phyloP scores from a whole-genome alignment of 1,140 invertebrate species.

The Aethina tumida region DNA sequence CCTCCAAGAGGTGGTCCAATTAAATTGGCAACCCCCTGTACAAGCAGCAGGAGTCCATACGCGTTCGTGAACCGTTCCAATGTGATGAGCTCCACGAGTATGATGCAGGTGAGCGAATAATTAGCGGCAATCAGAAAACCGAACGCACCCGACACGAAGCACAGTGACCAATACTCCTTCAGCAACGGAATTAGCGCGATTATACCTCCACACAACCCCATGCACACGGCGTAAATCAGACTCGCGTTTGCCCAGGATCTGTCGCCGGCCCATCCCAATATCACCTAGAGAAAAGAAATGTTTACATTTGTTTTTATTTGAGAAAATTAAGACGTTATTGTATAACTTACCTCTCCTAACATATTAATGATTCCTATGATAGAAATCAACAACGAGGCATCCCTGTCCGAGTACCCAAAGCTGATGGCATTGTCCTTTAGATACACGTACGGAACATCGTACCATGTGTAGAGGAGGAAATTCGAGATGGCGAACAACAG shows the following conservation, averaged over 20 bases:
- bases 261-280: slow-evolving; percentile 82
- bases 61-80: slow-evolving; percentile 83
- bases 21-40: slow-evolving; percentile 81
- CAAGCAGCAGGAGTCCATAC: slow-evolving; percentile 75
- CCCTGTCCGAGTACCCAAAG: slow-evolving; percentile 59
- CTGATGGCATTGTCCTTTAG: slow-evolving; percentile 64
- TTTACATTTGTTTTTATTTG: background rate
- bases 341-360: slow-evolving; percentile 62
- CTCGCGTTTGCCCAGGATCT: slow-evolving; percentile 61
- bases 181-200: slow-evolving; percentile 60
- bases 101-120: slow-evolving; percentile 77
- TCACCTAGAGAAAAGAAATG: slow-evolving; percentile 49
- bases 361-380: slow-evolving; percentile 80
- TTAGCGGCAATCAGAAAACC: slow-evolving; percentile 80
- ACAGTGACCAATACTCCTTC: slow-evolving; percentile 49
- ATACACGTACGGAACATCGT: slow-evolving; percentile 82
- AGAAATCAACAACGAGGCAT: slow-evolving; percentile 71
- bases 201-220: slow-evolving; percentile 62
- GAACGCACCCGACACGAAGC: slow-evolving; percentile 58
- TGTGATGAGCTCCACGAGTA: slow-evolving; percentile 74
- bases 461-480: slow-evolving; percentile 79
- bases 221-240: slow-evolving; percentile 68
- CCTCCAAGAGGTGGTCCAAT: slow-evolving; percentile 80
- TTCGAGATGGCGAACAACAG: slow-evolving; percentile 76
- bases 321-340: background rate